Evolutionary conservation across 2,113 vertebrate genomes (phyloP), one percentile per base, ranked within the genome.

Genomic region (Sinocyclocheilus maitianheensis): DNA sequence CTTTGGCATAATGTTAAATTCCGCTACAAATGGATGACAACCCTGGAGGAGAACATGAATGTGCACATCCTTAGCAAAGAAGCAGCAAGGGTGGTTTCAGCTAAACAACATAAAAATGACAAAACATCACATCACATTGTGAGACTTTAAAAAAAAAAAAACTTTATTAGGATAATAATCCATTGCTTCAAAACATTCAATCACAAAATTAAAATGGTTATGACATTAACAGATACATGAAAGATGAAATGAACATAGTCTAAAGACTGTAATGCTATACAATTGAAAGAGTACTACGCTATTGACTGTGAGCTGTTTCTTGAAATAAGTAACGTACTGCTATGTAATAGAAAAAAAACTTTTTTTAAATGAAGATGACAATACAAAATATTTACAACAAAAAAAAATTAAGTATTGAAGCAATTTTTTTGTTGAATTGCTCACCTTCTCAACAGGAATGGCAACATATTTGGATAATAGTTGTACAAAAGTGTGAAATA

Each of bases 401-500:
- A 24, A 30, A 5, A 37, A 3, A 2, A 0, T 5, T 8, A 16
- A 48, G 12, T 18, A 16, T 1, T 51, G 22, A 30, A 26, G 12
- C 13, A 26, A 0, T 77, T 51, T 16, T 24, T 26, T n/a, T 3
- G 20, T 55, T 26, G 74, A 26, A 18, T 4, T 67, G 3, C 58
- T 43, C 34, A 43, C 3, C 34, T 65, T 7, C n/a, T 30, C n/a
- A 81, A 26, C 37, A 3, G 3, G n/a, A 81, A 65, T 24, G 24
- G 8, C 37, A 26, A 81, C n/a, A 26, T 40, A 18, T 65, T 81
- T 81, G 12, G 3, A 20, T 26, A 24, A 26, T 10, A 63, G 40
- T 26, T 24, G 2, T 60, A 48, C 5, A 69, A 80, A 90, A 90
- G 58, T 20, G 87, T 83, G 88, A 63, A 94, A 92, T 91, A 92